Percentiles rank a stretch among this genome's conserved stretches.
Evolutionary conservation across 2,888 invertebrate species (phyloP).

Genomic region (Luperina testacea): DNA sequence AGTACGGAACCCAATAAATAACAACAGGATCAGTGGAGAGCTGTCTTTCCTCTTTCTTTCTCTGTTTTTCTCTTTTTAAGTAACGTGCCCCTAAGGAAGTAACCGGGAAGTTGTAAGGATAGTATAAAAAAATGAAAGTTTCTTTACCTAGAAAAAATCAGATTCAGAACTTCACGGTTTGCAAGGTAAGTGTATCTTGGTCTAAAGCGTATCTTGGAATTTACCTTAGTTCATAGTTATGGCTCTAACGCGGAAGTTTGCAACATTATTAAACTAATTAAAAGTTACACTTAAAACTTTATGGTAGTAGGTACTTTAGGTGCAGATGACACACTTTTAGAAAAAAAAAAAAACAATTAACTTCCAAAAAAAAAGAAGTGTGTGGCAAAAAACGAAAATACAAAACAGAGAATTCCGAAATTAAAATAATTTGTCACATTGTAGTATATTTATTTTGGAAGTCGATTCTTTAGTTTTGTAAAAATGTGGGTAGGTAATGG

Average conservation of each 20-base stretch:
- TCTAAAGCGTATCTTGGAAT: not conserved
- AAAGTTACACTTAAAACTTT: not conserved
- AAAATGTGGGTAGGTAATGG: not conserved
- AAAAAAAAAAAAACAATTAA: not conserved
- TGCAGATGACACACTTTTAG: too few relatives aligned
- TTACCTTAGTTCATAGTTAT: not conserved
- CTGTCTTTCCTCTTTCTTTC: not conserved
- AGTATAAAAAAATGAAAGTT: not conserved
- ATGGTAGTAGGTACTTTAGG: not conserved
- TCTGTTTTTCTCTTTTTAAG: too few relatives aligned
- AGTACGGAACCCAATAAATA: not conserved
- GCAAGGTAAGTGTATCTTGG: not conserved
- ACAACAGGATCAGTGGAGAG: too few relatives aligned
- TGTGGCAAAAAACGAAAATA: not conserved
- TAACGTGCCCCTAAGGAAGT: not conserved
- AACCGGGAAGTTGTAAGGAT: not conserved
- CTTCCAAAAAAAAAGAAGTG: not conserved
- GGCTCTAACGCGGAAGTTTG: not conserved
- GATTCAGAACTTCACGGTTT: not conserved
- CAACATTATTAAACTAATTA: not conserved
- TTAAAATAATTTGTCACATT: not conserved
- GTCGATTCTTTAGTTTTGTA: not conserved
- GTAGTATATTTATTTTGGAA: not conserved
- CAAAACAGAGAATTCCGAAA: not conserved
- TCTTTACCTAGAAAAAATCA: not conserved